Percentiles rank a stretch among this genome's conserved stretches.
These are phyloP conservation scores for Bovichtus variegatus DNA, from an alignment of 2,797 vertebrate species.

Conservation along the genomic window DNA sequence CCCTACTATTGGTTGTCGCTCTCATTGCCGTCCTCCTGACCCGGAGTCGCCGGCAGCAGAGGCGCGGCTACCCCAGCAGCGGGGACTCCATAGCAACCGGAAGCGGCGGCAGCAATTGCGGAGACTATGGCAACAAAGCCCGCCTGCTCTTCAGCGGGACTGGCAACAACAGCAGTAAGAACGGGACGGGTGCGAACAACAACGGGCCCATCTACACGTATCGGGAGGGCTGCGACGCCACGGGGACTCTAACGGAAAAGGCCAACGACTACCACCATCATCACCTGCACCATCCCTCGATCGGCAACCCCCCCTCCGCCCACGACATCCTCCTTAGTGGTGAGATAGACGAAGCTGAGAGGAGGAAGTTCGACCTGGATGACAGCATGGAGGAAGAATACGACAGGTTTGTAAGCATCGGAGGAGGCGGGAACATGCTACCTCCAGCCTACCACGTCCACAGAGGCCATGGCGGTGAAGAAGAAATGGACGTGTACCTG, in stretches of 20 bases:
- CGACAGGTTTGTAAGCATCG: conserved; percentile 69
- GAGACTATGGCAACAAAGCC: conserved; percentile 85
- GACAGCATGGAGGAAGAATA: conserved; percentile 85
- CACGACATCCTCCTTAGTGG: conserved; percentile 81
- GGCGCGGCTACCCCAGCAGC: conserved; percentile 76
- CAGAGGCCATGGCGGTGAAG: conserved; percentile 51
- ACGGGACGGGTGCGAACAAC: conserved; percentile 77
- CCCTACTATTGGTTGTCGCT: conserved; percentile 85
- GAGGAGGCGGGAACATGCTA: conserved; percentile 55
- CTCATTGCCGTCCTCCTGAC: conserved; percentile 86
- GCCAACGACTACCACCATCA: conserved; percentile 76
- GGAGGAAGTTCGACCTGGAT: conserved; percentile 85
- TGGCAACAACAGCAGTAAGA: conserved; percentile 66
- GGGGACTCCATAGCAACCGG: conserved; percentile 65
- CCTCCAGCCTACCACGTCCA: conserved; percentile 75
- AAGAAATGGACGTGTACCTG: conserved; percentile 75
- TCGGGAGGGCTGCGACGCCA: conserved; percentile 84
- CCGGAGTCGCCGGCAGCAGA: conserved; percentile 79
- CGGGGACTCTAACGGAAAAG: conserved; percentile 79
- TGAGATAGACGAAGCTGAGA: conserved; percentile 79
- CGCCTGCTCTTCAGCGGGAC: conserved; percentile 82
- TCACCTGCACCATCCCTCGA: conserved; percentile 55
- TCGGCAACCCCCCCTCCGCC: conserved; percentile 54
- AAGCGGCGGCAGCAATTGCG: conserved; percentile 69
- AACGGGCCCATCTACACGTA: conserved; percentile 85